phyloP scores from a whole-genome alignment of 2,113 vertebrate genomes.

The Cyanistes caeruleus region DNA sequence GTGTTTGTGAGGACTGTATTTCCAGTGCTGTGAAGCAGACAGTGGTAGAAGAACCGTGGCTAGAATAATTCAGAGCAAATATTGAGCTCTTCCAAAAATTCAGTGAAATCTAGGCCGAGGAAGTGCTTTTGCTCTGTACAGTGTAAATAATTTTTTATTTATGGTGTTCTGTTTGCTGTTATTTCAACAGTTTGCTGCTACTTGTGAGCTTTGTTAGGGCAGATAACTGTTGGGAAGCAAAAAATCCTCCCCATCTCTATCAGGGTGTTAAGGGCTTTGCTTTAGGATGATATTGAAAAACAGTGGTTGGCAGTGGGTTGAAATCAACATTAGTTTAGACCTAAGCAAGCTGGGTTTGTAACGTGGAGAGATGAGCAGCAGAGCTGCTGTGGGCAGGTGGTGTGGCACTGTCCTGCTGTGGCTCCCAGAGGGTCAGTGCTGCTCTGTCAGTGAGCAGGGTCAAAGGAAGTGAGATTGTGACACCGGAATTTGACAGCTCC shows the following conservation, averaged over 20 bases:
- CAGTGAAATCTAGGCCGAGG: neutral
- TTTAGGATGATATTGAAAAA: neutral
- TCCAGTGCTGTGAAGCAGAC: neutral
- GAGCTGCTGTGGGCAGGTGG: neutral
- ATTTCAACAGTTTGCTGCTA: neutral
- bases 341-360: neutral
- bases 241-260: neutral
- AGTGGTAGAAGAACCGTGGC: neutral
- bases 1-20: neutral
- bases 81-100: neutral
- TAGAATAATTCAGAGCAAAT: neutral
- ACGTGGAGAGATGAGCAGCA: neutral
- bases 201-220: neutral
- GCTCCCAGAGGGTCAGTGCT: neutral
- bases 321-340: neutral
- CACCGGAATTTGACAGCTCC: fast-evolving
- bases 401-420: neutral
- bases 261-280: neutral
- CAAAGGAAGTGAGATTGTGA: neutral
- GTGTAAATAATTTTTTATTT: neutral
- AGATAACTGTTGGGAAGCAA: neutral
- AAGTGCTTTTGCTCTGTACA: neutral
- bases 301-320: neutral
- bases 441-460: neutral
- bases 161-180: neutral